These are phyloP conservation scores for Dasypus novemcinctus DNA, from an alignment of 2,113 vertebrate genomes.

Conservation along the genomic window DNA sequence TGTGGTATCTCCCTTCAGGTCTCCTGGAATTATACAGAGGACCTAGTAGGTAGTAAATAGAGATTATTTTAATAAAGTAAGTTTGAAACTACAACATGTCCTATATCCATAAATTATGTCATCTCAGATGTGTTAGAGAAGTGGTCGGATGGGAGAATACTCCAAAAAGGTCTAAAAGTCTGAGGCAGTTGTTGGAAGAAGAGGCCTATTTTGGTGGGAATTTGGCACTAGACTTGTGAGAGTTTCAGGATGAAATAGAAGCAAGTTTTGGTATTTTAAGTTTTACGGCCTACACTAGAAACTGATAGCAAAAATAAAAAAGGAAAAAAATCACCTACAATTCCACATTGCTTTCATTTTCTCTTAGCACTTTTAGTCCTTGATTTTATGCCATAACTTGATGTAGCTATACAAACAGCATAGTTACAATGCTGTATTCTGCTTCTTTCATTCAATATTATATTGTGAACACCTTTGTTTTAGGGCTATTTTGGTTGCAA, in stretches of 20 bases:
- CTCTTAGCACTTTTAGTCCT: conserved; percentile 48
- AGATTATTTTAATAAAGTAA: background rate
- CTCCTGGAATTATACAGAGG: background rate
- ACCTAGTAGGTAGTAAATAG: background rate
- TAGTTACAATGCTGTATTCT: conserved; percentile 6
- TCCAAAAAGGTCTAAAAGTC: background rate
- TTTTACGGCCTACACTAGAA: background rate
- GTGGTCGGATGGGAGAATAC: background rate
- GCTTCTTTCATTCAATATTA: conserved; percentile 7
- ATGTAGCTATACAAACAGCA: conserved; percentile 26
- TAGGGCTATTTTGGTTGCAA: conserved; percentile 47
- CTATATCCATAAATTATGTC: background rate
- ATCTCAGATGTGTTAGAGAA: background rate
- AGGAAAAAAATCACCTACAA: background rate
- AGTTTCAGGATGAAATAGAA: background rate
- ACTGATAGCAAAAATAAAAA: background rate
- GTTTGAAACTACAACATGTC: background rate
- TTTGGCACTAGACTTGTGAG: background rate
- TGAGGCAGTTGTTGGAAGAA: background rate
- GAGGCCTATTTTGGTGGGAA: background rate
- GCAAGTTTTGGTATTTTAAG: background rate
- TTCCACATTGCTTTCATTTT: conserved; percentile 44
- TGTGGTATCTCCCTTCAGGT: background rate
- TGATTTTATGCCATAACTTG: conserved; percentile 48
- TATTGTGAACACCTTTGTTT: conserved; percentile 39